Base-by-base conservation (phyloP, 2,888 invertebrate genomes). In the Oithona nana region DNA sequence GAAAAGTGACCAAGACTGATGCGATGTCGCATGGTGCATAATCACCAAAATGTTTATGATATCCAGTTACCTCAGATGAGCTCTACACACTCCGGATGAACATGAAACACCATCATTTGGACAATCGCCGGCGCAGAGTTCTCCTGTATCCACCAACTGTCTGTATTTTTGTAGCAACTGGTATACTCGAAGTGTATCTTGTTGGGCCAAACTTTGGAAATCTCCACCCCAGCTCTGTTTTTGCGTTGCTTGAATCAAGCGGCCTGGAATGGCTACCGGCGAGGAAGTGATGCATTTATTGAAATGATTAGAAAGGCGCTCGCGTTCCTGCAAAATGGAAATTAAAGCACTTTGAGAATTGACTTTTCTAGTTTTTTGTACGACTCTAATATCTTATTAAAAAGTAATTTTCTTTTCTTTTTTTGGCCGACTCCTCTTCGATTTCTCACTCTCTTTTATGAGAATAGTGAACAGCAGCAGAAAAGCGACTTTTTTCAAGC, bases 81-180 rank as follows among this genome's bases (percentile, higher is more conserved):
- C 54, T 26, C 54, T 20, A 26, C 54, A 54, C 20, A 54, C 54
- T 20, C 54, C 54, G 20, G 54, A 54, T 24, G 54, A 26, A 26
- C 54, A 54, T 2, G 54, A 89, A 68, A 83, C 82, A 69, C 86
- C 81, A 55, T 87, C 87, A 77, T 87, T 80, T 2, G 83, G 78
- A 71, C 89, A 89, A 70, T 84, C 83, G 54, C 88, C 88, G 73
- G 89, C 88, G 74, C 89, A 89, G 66, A 89, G 85, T 69, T 86
- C 83, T 65, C 81, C 78, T 64, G 86, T 82, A 68, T 81, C 80
- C 60, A 88, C 76, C 73, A 88, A 78, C 65, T 84, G 83, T 71
- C 88, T 86, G 73, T 90, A 93, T 65, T 83, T 84, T 70, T 83
- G 83, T 67, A 93, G 78, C 6, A 39, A 16, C 39, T 39, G 8